Evolutionary conservation across 2,888 invertebrate species (phyloP).

Genomic region (Eulithis testata): DNA sequence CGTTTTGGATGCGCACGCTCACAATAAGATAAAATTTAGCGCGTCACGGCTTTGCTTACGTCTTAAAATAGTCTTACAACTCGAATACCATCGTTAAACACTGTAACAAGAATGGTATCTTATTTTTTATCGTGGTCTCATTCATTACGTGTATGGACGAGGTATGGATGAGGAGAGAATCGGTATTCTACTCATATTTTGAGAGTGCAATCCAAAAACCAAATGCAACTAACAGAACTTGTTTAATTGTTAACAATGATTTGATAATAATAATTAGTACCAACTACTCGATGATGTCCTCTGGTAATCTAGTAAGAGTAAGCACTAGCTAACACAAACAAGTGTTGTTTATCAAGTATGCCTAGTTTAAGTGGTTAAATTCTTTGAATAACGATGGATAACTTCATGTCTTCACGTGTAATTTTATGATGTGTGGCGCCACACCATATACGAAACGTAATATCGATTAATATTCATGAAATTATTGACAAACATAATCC

Average conservation of each 20-base stretch:
- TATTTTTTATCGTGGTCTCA: slow-evolving; percentile 53
- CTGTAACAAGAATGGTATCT: slow-evolving; percentile 52
- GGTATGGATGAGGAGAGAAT: slow-evolving; percentile 47
- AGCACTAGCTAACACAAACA: too few species aligned
- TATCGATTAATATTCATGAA: slow-evolving; percentile 37
- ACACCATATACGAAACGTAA: slow-evolving; percentile 26
- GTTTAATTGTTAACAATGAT: too few species aligned
- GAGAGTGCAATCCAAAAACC: background rate
- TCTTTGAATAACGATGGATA: slow-evolving; percentile 3
- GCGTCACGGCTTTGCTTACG: slow-evolving; percentile 41
- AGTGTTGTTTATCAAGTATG: background rate
- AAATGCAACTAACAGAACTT: too few species aligned
- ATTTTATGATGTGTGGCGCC: slow-evolving; percentile 36
- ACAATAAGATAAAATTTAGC: slow-evolving; percentile 45
- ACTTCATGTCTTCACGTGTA: slow-evolving; percentile 15
- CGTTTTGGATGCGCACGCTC: slow-evolving; percentile 42
- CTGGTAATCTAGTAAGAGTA: too few species aligned
- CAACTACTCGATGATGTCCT: too few species aligned
- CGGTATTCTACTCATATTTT: slow-evolving; percentile 35
- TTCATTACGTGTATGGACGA: slow-evolving; percentile 52
- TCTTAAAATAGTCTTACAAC: slow-evolving; percentile 37
- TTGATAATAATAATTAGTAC: too few species aligned
- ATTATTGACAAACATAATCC: slow-evolving; percentile 31
- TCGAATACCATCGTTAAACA: slow-evolving; percentile 50
- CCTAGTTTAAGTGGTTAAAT: background rate